Evolutionary conservation across 2,797 vertebrate genomes (phyloP).

Genomic region (Spea hammondii): DNA sequence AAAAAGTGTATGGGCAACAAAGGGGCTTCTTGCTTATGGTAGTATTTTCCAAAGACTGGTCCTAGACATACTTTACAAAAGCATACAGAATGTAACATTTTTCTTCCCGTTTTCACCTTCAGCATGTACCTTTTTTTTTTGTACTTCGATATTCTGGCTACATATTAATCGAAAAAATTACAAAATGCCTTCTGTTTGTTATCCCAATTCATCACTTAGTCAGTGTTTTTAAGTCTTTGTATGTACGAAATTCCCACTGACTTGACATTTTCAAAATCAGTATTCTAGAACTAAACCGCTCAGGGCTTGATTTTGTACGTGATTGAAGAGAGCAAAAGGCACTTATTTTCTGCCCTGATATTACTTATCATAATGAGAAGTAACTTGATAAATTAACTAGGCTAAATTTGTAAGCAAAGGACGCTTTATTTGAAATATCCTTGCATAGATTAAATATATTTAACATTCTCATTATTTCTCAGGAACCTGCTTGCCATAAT

Average conservation of each 20-base stretch:
- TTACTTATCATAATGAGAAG: slow-evolving; percentile 61
- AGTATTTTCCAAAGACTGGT: too few species aligned
- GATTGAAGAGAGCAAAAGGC: slow-evolving; percentile 59
- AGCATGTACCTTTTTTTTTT: too few species aligned
- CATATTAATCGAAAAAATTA: slow-evolving; percentile 35
- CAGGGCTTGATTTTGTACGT: slow-evolving; percentile 58
- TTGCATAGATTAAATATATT: slow-evolving; percentile 19
- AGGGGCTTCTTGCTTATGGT: too few species aligned
- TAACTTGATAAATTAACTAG: slow-evolving; percentile 62
- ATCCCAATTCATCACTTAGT: slow-evolving; percentile 41
- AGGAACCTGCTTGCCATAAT: slow-evolving; percentile 7
- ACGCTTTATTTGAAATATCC: slow-evolving; percentile 12
- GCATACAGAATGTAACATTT: background rate
- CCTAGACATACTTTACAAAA: background rate
- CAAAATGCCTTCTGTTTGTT: slow-evolving; percentile 37
- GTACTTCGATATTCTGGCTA: background rate
- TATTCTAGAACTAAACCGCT: slow-evolving; percentile 54
- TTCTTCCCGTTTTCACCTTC: too few species aligned
- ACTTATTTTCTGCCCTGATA: slow-evolving; percentile 55
- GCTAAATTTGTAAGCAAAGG: slow-evolving; percentile 50
- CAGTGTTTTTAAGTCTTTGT: slow-evolving; percentile 50
- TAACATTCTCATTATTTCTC: slow-evolving; percentile 7
- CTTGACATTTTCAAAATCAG: slow-evolving; percentile 57
- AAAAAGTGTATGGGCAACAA: too few species aligned
- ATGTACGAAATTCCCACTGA: slow-evolving; percentile 54